phyloP scores from a whole-genome alignment of 2,797 vertebrate species.

The Thripadectes ignobilis region DNA sequence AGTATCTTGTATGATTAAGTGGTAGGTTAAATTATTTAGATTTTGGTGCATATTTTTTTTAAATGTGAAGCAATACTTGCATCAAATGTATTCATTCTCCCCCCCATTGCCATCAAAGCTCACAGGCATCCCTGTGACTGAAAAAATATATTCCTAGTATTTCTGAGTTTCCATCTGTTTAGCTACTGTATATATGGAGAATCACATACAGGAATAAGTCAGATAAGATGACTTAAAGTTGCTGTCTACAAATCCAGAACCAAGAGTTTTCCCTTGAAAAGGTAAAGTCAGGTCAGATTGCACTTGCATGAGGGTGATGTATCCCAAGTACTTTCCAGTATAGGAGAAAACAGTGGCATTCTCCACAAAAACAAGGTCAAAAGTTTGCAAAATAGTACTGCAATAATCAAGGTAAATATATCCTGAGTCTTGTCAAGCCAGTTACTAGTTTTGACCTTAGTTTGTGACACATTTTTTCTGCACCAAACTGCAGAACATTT shows the following conservation, averaged over 20 bases:
- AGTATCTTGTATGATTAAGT: background rate
- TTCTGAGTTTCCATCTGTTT: background rate
- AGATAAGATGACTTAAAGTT: background rate
- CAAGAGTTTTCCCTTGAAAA: background rate
- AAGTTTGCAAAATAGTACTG: background rate
- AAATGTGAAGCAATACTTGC: background rate
- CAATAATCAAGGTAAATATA: background rate
- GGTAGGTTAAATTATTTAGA: background rate
- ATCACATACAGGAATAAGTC: background rate
- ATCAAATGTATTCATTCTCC: background rate
- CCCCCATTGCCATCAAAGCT: background rate
- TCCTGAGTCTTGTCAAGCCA: background rate
- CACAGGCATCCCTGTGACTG: background rate
- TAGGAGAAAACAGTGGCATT: background rate
- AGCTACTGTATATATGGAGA: background rate
- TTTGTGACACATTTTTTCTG: background rate
- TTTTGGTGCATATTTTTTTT: background rate
- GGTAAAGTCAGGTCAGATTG: background rate
- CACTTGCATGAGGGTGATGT: fast-evolving
- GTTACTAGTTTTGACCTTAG: background rate
- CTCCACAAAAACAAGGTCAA: background rate
- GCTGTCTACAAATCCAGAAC: background rate
- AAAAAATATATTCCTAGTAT: background rate
- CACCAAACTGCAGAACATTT: background rate
- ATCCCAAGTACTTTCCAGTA: background rate